Percentiles rank a stretch among this genome's conserved stretches.
Conservation (phyloP, 1,140 invertebrate species). For the Cephus cinctus region DNA sequence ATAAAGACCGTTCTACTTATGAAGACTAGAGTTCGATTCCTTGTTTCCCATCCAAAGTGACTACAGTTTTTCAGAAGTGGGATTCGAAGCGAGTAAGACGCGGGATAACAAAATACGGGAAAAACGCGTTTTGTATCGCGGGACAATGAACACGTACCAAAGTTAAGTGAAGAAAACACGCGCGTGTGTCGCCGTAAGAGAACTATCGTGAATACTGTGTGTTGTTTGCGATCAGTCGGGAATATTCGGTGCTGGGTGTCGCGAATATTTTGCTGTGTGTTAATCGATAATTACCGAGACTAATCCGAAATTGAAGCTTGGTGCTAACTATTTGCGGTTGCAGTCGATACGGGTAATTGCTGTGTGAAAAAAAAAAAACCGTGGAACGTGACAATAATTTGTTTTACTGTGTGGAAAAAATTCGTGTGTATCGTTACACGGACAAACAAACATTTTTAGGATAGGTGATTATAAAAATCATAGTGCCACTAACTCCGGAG, state of each 20-base stretch:
- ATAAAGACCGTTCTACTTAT: too few relatives aligned
- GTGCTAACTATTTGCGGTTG: neutral
- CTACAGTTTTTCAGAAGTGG: constrained; percentile 8
- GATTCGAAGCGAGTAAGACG: constrained; percentile 2
- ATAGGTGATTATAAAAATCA: too few relatives aligned
- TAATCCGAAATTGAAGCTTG: neutral
- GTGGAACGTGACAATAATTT: neutral
- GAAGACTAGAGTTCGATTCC: too few relatives aligned
- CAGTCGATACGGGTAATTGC: constrained; percentile 10
- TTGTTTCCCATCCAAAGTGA: too few relatives aligned
- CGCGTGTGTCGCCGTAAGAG: constrained; percentile 2
- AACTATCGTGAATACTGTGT: constrained; percentile 6
- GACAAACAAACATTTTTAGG: too few relatives aligned
- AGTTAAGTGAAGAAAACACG: neutral
- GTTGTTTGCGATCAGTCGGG: constrained; percentile 7
- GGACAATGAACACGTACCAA: constrained; percentile 1
- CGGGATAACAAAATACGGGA: neutral
- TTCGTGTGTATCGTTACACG: too few relatives aligned
- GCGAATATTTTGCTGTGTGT: constrained; percentile 1
- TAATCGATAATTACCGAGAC: constrained; percentile 1
- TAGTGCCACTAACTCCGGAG: too few relatives aligned
- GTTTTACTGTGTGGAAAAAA: constrained; percentile 4
- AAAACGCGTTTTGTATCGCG: constrained; percentile 4
- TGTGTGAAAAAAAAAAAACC: neutral
- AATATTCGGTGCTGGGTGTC: constrained; percentile 3